Conservation (phyloP, 2,797 vertebrate species). For the Margarornis squamiger region DNA sequence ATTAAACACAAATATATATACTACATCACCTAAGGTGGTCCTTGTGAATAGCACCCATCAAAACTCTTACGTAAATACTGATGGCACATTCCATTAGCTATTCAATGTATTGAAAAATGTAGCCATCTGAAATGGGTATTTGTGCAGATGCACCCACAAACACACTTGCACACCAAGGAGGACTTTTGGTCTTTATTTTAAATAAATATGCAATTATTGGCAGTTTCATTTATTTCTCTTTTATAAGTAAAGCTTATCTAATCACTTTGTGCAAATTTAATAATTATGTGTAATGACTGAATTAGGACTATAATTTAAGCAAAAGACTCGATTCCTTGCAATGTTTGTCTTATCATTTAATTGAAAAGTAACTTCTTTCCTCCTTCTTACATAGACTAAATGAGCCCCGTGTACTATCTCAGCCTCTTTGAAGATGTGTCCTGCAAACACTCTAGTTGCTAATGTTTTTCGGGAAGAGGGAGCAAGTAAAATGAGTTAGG, state of each 20-base stretch:
- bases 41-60: neutral
- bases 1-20: neutral
- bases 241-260: conserved; percentile 72
- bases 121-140: neutral
- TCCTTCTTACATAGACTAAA: conserved; percentile 8
- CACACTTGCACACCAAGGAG: neutral
- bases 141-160: neutral
- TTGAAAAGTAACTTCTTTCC: conserved; percentile 61
- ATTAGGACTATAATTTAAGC: conserved; percentile 72
- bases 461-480: neutral
- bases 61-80: neutral
- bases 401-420: neutral
- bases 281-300: conserved; percentile 76
- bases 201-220: neutral
- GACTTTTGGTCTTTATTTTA: neutral
- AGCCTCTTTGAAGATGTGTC: neutral
- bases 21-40: neutral
- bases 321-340: conserved; percentile 65
- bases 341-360: conserved; percentile 77
- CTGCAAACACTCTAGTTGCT: neutral
- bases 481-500: neutral
- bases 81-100: neutral
- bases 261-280: conserved; percentile 72
- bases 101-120: neutral
- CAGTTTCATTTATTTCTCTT: conserved; percentile 59